Base-by-base conservation (phyloP, 2,113 vertebrate species). In the Platichthys stellatus region DNA sequence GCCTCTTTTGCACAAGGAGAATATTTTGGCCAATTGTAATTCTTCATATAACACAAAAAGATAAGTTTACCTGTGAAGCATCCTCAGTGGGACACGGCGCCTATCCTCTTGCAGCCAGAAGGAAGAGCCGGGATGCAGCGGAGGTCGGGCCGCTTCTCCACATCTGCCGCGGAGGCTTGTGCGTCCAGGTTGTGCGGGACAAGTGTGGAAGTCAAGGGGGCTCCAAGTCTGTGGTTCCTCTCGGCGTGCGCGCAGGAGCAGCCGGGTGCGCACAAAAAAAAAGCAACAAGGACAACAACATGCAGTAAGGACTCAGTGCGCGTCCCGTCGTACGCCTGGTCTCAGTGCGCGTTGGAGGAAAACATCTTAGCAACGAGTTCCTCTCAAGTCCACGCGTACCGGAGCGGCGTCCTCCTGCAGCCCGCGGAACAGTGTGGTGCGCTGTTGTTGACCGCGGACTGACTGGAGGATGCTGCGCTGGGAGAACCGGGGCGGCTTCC, bases 1-100 rank as follows among this genome's bases (percentile, higher is more conserved):
- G 18, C 8, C 12, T 5, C 21, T 3, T 40, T 12, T 45, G n/a
- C 12, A 5, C 7, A 15, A 31, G 31, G 0, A 62, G 10, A 17
- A 17, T 2, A 56, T 21, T 21, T 21, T 20, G 28, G 35, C 35
- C 10, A 2, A 10, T 38, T 38, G 35, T 38, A 38, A 38, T 10
- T 38, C 31, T 20, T 15, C 7, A 38, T 4, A 1, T 31, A 31
- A 31, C 6, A 31, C 45, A 28, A 28, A 28, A 10, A 76, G 53
- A 60, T 31, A 0, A 54, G 45, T 45, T 81, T 85, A 92, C 91
- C 93, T 92, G 82, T 53, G 81, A 74, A 65, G 69, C 87, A 88
- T 92, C 88, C 91, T 91, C 89, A 68, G 49, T 83, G 31, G 86
- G 81, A 86, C 78, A 31, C 79, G 51, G 85, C 76, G 28, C 73